Conservation (phyloP, 2,888 invertebrate species). For the Cryptocephalus moraei region DNA sequence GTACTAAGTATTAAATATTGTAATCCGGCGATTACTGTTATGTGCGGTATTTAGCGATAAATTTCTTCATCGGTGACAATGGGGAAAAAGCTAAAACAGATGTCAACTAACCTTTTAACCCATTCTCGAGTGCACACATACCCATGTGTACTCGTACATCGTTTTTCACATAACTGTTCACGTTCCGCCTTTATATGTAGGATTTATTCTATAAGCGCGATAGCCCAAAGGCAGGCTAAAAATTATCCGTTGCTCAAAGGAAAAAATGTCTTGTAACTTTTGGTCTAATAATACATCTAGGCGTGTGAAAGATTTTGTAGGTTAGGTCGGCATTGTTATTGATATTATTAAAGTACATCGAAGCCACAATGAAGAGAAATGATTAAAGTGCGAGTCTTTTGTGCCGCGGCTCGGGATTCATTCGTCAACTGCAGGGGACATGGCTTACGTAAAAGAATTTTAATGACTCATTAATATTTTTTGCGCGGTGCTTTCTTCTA, state of each 20-base stretch:
- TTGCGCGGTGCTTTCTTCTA: background rate
- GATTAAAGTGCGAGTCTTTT: background rate
- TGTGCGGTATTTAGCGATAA: too few species aligned
- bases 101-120: background rate
- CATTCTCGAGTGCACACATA: background rate
- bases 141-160: background rate
- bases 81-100: background rate
- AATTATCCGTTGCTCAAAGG: constrained; percentile 2
- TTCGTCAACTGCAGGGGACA: background rate
- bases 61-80: too few species aligned
- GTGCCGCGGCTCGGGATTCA: background rate
- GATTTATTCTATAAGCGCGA: background rate
- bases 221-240: background rate
- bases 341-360: background rate
- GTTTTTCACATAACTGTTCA: constrained; percentile 2
- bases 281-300: constrained; percentile 1
- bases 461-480: background rate
- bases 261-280: constrained; percentile 1
- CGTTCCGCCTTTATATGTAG: background rate
- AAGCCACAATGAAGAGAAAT: background rate
- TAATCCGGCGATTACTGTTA: too few species aligned
- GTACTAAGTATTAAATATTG: too few species aligned
- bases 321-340: background rate
- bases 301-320: constrained; percentile 3
- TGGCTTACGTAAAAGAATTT: background rate